phyloP scores from a whole-genome alignment of 2,888 invertebrate genomes.

The Conistra vaccinii region DNA sequence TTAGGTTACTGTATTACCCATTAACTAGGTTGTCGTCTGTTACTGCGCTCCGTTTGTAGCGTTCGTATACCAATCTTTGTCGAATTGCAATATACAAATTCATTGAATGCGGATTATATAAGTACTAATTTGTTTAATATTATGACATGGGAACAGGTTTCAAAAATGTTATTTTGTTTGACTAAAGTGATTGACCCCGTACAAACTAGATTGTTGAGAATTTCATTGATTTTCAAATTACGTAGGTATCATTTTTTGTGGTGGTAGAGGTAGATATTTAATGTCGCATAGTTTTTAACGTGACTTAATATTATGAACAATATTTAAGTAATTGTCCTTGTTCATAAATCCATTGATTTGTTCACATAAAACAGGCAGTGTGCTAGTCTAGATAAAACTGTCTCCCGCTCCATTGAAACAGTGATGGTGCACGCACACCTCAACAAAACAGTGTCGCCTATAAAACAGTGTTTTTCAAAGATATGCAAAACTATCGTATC shows the following conservation, averaged over 20 bases:
- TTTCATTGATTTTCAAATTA: background rate
- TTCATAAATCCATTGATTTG: background rate
- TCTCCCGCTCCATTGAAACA: background rate
- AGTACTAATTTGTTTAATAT: background rate
- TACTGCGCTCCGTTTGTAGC: background rate
- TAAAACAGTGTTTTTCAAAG: no score
- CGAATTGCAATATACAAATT: conserved; percentile 14
- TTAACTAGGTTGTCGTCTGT: background rate
- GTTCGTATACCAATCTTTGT: conserved; percentile 8
- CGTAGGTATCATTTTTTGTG: background rate
- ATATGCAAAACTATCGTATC: no score
- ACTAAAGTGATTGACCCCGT: background rate
- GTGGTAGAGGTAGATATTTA: background rate
- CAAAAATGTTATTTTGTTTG: background rate
- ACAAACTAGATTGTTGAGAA: background rate
- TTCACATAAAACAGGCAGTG: no score
- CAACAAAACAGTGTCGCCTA: no score
- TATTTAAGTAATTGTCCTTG: background rate
- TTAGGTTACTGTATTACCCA: background rate
- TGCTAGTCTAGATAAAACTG: background rate
- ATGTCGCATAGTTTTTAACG: background rate
- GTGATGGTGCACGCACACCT: no score
- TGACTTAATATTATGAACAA: background rate
- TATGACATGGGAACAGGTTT: conserved; percentile 24
- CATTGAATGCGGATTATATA: background rate